phyloP scores from a whole-genome alignment of 1,140 invertebrate species.

The Drosophila rufa region DNA sequence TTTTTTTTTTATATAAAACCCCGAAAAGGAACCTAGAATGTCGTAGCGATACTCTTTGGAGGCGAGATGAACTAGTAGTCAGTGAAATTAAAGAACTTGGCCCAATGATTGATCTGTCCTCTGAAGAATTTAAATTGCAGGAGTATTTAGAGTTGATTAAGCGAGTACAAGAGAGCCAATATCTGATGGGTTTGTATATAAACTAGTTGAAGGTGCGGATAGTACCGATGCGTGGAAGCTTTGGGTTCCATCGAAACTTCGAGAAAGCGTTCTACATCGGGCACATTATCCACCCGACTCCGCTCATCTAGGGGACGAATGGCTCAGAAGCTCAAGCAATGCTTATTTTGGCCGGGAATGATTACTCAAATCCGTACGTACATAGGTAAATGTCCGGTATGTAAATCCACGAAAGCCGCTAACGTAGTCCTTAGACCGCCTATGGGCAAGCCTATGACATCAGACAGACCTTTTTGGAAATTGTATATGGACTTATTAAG shows the following conservation, averaged over 20 bases:
- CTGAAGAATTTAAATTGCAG: not conserved
- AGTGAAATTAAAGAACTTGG: not conserved
- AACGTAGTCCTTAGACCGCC: slow-evolving; percentile 5
- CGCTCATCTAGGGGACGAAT: slow-evolving; percentile 22
- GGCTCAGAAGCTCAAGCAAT: slow-evolving; percentile 5
- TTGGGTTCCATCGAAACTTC: slow-evolving; percentile 13
- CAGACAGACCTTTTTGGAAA: slow-evolving; percentile 27
- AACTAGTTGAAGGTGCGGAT: too few relatives aligned
- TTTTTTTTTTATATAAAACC: not conserved
- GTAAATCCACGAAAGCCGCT: slow-evolving; percentile 11
- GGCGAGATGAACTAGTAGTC: slow-evolving; percentile 1
- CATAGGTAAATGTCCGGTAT: slow-evolving; percentile 9
- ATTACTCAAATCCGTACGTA: slow-evolving; percentile 1
- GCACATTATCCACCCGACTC: slow-evolving; percentile 10
- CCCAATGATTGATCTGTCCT: slow-evolving; percentile 14
- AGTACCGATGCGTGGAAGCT: slow-evolving; percentile 15
- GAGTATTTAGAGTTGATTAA: slow-evolving; percentile 1
- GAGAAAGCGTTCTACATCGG: not conserved
- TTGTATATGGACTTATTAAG: slow-evolving; percentile 27
- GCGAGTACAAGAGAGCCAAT: not conserved
- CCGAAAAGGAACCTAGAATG: slow-evolving; percentile 1
- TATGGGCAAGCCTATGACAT: slow-evolving; percentile 20
- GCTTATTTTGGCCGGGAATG: slow-evolving; percentile 13
- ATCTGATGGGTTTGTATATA: too few relatives aligned
- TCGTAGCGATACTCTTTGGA: slow-evolving; percentile 8